Evolutionary conservation across 2,113 vertebrate genomes (phyloP), one percentile per base, ranked within the genome.

Genomic region (Phaetusa simplex): DNA sequence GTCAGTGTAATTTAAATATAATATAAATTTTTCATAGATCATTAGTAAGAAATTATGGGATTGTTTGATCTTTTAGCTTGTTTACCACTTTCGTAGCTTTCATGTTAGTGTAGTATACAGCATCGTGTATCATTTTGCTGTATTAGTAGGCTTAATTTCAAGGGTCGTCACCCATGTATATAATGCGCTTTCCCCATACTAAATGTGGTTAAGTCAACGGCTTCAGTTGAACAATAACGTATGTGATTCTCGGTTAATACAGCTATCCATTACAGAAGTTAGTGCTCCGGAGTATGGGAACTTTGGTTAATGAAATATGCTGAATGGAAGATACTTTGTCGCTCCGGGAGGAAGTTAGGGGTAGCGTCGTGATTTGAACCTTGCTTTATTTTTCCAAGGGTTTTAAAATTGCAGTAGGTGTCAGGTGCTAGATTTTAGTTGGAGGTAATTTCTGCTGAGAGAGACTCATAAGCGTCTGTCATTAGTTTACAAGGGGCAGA

Each of bases 111-210:
- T 72, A 50, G 58, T 24, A 69, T 32, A 29, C 69, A 65, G 49
- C 77, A 29, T 42, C 32, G 30, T 79, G 58, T 58, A 82, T 97
- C 82, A 84, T 76, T 76, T 85, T 74, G 50, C 45, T 91, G 80
- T 95, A 88, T 97, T 93, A 96, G 95, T 93, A 91, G 74, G 45
- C 80, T 97, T 97, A 94, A 96, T 98, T 97, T 98, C 85, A 95
- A 82, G 93, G 96, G 87, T 94, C 92, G 94, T 97, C 95, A 83
- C 74, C 91, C 76, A 20, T 45, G n/a, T 82, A 45, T 61, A 58
- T 55, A 52, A 26, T 78, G 47, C 32, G 29, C 59, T 36, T 96
- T 86, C 49, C 21, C 61, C 30, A 16, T 53, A 64, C 15, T 79
- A 42, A 67, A 66, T 8, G 30, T 76, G 11, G 59, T 92, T 40